Conservation (phyloP, 1,140 invertebrate genomes). For the Marisa cornuarietis region DNA sequence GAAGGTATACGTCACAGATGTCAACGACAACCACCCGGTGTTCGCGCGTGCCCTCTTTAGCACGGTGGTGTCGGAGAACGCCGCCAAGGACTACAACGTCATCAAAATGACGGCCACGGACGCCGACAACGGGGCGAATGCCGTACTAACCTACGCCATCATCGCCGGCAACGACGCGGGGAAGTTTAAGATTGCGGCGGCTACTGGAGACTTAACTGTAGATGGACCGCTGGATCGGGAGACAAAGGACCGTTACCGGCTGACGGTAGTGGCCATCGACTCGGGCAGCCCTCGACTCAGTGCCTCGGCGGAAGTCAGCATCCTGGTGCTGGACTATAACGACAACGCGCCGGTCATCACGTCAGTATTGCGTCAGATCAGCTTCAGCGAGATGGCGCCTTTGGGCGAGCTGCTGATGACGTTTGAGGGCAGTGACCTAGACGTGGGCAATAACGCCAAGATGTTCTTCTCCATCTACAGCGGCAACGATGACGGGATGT, state of each 20-base stretch:
- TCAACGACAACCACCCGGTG: conserved; percentile 91
- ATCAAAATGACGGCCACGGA: conserved; percentile 82
- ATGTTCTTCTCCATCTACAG: conserved; percentile 85
- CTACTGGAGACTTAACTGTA: conserved; percentile 50
- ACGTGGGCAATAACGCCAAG: conserved; percentile 72
- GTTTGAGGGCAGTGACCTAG: conserved; percentile 61
- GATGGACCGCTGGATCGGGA: conserved; percentile 84
- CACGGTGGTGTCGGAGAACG: conserved; percentile 86
- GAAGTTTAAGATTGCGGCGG: conserved; percentile 52
- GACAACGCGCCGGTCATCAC: conserved; percentile 82
- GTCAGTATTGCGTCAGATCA: conserved; percentile 7
- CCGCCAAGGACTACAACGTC: conserved; percentile 74
- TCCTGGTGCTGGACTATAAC: conserved; percentile 86
- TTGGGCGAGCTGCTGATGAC: conserved; percentile 46
- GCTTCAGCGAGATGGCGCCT: conserved; percentile 41
- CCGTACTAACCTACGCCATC: conserved; percentile 77
- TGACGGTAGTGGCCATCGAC: conserved; percentile 78
- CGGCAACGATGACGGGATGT: conserved; percentile 87
- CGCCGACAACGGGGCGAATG: conserved; percentile 73
- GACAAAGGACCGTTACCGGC: conserved; percentile 62
- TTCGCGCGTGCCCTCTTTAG: conserved; percentile 85
- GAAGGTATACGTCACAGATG: conserved; percentile 78
- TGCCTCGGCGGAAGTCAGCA: conserved; percentile 77
- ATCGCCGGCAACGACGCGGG: conserved; percentile 78
- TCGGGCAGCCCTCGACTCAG: conserved; percentile 74